Conservation (phyloP, 2,797 vertebrate genomes). For the Peromyscus eremicus region DNA sequence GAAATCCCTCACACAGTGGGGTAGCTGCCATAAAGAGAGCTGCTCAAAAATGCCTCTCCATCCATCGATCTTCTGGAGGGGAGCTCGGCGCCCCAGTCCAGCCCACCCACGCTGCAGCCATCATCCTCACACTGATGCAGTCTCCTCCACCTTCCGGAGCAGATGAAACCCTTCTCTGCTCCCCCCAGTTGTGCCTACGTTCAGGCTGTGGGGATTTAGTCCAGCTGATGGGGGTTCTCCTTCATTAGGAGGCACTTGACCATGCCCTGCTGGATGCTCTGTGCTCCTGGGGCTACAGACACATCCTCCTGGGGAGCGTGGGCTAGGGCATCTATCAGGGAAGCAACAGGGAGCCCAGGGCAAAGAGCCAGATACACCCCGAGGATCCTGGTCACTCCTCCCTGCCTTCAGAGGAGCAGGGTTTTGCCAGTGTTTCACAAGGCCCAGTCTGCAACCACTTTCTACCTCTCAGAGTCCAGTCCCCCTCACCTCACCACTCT, state of each 20-base stretch:
- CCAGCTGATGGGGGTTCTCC: not conserved
- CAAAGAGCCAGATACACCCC: not conserved
- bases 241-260: not conserved
- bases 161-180: not conserved
- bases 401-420: not conserved
- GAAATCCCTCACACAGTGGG: constrained; percentile 66
- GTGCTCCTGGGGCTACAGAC: too few species aligned
- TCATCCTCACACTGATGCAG: rapidly evolving
- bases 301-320: rapidly evolving
- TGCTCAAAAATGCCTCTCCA: constrained; percentile 42
- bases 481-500: not conserved
- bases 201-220: rapidly evolving
- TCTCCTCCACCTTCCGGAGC: rapidly evolving
- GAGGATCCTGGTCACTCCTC: not conserved
- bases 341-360: not conserved
- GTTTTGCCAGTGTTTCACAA: not conserved
- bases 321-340: too few species aligned
- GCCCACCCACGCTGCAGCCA: not conserved
- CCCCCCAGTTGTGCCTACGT: not conserved
- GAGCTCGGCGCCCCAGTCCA: not conserved
- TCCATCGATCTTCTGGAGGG: not conserved
- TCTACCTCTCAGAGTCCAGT: not conserved
- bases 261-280: not conserved
- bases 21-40: constrained; percentile 58
- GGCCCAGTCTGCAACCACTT: too few species aligned